Conservation (phyloP, 2,888 invertebrate genomes). For the Aphidoletes aphidimyza region DNA sequence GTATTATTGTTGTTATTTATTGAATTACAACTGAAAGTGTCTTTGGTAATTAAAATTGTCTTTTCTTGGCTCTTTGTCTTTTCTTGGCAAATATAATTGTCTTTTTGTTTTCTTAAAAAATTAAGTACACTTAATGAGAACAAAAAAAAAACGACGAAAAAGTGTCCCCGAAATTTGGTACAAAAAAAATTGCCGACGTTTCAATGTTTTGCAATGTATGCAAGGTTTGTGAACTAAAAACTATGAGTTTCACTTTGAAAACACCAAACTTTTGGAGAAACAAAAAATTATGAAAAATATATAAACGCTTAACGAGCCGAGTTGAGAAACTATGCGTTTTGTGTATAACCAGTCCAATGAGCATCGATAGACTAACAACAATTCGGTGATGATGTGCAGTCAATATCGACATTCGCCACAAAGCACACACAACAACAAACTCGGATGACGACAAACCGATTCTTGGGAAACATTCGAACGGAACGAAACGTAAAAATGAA, state of each 20-base stretch:
- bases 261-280: neutral
- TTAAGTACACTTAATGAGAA: too few relatives aligned
- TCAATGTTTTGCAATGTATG: too few relatives aligned
- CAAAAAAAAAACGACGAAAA: neutral
- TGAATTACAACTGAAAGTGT: neutral
- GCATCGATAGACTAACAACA: slow-evolving; percentile 35
- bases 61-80: neutral
- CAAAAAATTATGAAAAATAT: neutral
- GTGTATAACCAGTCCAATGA: slow-evolving; percentile 24
- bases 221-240: neutral
- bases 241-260: neutral
- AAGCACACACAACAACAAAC: neutral
- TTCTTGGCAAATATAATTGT: neutral
- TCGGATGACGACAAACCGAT: slow-evolving; percentile 17
- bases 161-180: neutral
- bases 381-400: neutral
- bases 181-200: too few relatives aligned
- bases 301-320: neutral
- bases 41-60: neutral
- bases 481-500: neutral
- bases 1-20: neutral
- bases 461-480: neutral
- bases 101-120: neutral
- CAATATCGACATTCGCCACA: neutral
- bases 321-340: neutral